These are phyloP conservation scores for Peromyscus attwateri DNA, from an alignment of 2,797 vertebrate species.

Conservation along the genomic window DNA sequence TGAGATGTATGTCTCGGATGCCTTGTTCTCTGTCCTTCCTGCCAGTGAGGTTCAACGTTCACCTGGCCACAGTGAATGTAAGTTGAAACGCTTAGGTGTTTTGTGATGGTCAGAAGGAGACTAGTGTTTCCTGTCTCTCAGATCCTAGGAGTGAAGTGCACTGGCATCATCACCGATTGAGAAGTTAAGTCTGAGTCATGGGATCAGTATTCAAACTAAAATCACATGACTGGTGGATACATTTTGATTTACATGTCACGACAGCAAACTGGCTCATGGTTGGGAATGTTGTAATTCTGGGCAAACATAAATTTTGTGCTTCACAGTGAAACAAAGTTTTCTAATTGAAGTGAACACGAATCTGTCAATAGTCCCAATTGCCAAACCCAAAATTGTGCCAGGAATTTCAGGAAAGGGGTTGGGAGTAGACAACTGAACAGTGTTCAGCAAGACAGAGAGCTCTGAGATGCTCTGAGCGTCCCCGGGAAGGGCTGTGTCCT, in stretches of 20 bases:
- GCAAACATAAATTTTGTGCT: constrained; percentile 56
- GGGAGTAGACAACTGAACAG: not conserved
- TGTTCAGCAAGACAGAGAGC: constrained; percentile 1
- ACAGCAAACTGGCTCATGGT: constrained; percentile 59
- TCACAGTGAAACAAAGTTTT: constrained; percentile 63
- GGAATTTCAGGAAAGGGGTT: constrained; percentile 41
- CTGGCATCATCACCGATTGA: constrained; percentile 52
- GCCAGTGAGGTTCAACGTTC: not conserved
- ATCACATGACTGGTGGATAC: constrained; percentile 25
- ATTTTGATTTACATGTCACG: constrained; percentile 67
- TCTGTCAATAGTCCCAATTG: constrained; percentile 61
- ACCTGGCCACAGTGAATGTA: not conserved
- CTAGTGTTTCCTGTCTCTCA: constrained; percentile 45
- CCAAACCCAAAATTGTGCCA: constrained; percentile 62
- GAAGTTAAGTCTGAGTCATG: constrained; percentile 61
- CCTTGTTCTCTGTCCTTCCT: not conserved
- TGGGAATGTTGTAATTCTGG: constrained; percentile 55
- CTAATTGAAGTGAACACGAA: constrained; percentile 61
- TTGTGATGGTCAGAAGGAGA: not conserved
- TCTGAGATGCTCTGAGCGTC: not conserved
- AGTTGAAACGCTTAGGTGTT: not conserved
- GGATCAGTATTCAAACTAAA: constrained; percentile 64
- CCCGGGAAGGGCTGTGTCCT: not conserved
- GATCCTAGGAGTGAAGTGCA: constrained; percentile 59
- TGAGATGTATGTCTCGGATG: not conserved